These are phyloP conservation scores for Glandiceps talaboti DNA, from an alignment of 53 echinoderm and acorn worm genomes.

Conservation along the genomic window DNA sequence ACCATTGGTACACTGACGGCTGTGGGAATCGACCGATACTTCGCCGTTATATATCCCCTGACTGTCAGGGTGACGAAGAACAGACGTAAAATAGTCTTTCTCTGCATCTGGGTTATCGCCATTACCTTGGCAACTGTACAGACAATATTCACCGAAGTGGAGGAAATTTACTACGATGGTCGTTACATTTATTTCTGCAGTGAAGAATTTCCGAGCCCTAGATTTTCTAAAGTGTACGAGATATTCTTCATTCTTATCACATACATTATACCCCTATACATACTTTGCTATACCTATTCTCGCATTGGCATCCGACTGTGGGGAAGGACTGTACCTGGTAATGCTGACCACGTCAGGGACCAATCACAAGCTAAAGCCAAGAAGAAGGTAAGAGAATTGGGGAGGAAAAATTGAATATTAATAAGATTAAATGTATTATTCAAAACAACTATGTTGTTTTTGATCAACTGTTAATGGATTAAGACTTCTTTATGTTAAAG, in stretches of 20 bases:
- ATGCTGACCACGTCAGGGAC: background rate
- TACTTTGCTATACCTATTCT: background rate
- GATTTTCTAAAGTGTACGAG: background rate
- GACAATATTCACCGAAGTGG: background rate
- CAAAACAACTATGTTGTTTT: too few relatives aligned
- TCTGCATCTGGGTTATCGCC: constrained; percentile 51
- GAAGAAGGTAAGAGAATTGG: background rate
- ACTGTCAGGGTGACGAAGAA: constrained; percentile 51
- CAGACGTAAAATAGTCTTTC: constrained; percentile 47
- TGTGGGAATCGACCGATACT: constrained; percentile 75
- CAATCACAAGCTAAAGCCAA: background rate
- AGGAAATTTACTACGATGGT: background rate
- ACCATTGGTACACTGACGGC: constrained; percentile 65
- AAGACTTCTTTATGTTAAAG: too few relatives aligned
- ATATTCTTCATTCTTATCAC: background rate
- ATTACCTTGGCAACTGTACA: constrained; percentile 47
- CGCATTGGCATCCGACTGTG: background rate
- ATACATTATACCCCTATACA: background rate
- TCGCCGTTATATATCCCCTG: constrained; percentile 70
- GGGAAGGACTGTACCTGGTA: background rate
- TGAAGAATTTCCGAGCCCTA: background rate
- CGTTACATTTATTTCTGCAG: background rate
- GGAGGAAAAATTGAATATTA: too few relatives aligned
- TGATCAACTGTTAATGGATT: too few relatives aligned
- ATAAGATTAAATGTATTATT: too few relatives aligned